Base-by-base conservation (phyloP, 2,797 vertebrate species). In the Ambastaia sidthimunki region DNA sequence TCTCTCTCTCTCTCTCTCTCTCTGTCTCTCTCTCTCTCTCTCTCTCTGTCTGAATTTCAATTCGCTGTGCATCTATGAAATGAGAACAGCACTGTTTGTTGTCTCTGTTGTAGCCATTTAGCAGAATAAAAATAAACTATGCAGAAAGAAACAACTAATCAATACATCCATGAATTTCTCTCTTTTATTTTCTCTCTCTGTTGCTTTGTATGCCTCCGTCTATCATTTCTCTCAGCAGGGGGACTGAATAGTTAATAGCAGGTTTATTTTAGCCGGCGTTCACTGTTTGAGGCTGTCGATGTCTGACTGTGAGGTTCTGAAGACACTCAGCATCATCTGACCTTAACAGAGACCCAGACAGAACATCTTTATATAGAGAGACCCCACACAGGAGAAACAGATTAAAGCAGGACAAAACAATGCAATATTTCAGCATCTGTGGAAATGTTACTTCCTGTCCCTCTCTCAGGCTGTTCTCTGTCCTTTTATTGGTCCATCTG, bases 221-320 rank as follows among this genome's bases (percentile, higher is more conserved):
- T 80, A 12, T 44, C 37, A 60, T 37, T 50, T 67, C 31, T 71
- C 37, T 50, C 59, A 59, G 55, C 25, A 12, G 54, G 47, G n/a
- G 74, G n/a, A 54, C 41, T 76, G 57, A 74, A 75, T 66, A 23
- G 60, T 63, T 70, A 68, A 70, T 57, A 54, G 66, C 60, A 23
- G 50, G 48, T 48, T 79, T 79, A 41, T 79, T 52, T 75, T 83
- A 75, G 66, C 71, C 44, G 68, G 71, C 75, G 71, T 65, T 76
- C 25, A 28, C 63, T 1, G 66, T 80, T 80, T 78, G 84, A 84
- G 84, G 71, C 66, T 57, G 59, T 44, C 76, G 70, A 19, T 44
- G 52, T 78, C 77, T 77, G 63, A 71, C 78, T 74, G 80, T 44
- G 83, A 80, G 60, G 71, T 81, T 71, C 77, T 76, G 73, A 83